Percentiles rank a stretch among this genome's conserved stretches.
Evolutionary conservation across 2,113 vertebrate species (phyloP).

Genomic region (Tichodroma muraria): DNA sequence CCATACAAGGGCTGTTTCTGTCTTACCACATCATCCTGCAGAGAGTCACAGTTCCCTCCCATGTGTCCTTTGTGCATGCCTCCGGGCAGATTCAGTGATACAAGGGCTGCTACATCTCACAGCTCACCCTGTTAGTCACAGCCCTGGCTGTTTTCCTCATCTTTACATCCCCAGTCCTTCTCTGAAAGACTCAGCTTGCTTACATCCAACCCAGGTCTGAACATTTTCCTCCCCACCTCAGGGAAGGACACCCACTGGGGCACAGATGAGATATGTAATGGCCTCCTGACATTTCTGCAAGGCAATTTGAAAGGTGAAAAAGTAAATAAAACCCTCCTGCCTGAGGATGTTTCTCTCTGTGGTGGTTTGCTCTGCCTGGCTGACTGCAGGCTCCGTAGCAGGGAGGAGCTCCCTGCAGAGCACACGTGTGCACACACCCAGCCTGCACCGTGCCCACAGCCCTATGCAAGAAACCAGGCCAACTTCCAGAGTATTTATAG

Average conservation of each 20-base stretch:
- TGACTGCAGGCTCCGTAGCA: neutral
- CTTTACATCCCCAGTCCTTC: neutral
- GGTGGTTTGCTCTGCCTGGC: neutral
- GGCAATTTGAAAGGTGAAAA: neutral
- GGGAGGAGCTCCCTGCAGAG: neutral
- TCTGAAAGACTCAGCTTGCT: neutral
- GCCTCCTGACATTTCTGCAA: neutral
- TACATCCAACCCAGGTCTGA: neutral
- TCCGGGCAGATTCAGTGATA: neutral
- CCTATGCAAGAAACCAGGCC: neutral
- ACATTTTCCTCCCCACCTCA: neutral
- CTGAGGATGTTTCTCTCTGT: neutral
- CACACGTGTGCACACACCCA: neutral
- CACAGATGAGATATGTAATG: neutral
- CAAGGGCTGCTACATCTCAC: neutral
- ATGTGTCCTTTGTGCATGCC: neutral
- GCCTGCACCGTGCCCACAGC: neutral
- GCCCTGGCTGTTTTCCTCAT: neutral
- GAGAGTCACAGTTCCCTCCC: neutral
- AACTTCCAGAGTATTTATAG: constrained; percentile 42
- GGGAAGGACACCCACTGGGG: neutral
- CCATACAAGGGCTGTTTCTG: neutral
- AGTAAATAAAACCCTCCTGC: neutral
- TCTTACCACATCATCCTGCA: neutral
- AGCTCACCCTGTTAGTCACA: neutral